phyloP scores from a whole-genome alignment of 2,113 vertebrate genomes.

The Heteronetta atricapilla region DNA sequence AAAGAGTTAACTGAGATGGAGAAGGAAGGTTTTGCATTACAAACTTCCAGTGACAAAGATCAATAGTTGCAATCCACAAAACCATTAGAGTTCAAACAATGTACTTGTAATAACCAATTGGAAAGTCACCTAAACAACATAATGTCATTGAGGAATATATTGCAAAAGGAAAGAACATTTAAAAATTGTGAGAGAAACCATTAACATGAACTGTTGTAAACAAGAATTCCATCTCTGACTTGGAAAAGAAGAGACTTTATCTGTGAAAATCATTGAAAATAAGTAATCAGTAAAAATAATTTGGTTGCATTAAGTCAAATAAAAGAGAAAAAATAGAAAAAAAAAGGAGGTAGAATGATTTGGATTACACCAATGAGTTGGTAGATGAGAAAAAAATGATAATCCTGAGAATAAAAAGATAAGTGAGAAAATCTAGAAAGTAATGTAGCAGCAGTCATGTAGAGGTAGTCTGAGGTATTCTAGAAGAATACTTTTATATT shows the following conservation, averaged over 20 bases:
- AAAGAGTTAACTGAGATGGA: not conserved
- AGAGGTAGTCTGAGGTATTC: not conserved
- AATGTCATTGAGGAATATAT: not conserved
- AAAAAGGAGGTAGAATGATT: rapidly evolving
- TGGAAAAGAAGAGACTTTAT: not conserved
- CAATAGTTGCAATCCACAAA: not conserved
- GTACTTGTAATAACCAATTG: not conserved
- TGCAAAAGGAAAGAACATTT: not conserved
- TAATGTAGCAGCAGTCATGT: rapidly evolving
- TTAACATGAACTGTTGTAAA: not conserved
- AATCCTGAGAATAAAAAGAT: not conserved
- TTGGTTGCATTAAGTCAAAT: not conserved
- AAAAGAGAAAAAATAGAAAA: too few relatives aligned
- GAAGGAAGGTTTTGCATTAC: not conserved
- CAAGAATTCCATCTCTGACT: not conserved
- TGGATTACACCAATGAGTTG: not conserved
- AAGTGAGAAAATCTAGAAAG: not conserved
- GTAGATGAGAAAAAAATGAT: not conserved
- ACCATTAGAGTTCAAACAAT: not conserved
- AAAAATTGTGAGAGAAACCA: not conserved
- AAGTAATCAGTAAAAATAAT: not conserved
- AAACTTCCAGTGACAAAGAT: not conserved
- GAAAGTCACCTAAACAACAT: not conserved
- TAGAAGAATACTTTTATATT: not conserved
- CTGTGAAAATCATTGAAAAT: not conserved